phyloP scores from a whole-genome alignment of 2,797 vertebrate species.

The Micrastur ruficollis region DNA sequence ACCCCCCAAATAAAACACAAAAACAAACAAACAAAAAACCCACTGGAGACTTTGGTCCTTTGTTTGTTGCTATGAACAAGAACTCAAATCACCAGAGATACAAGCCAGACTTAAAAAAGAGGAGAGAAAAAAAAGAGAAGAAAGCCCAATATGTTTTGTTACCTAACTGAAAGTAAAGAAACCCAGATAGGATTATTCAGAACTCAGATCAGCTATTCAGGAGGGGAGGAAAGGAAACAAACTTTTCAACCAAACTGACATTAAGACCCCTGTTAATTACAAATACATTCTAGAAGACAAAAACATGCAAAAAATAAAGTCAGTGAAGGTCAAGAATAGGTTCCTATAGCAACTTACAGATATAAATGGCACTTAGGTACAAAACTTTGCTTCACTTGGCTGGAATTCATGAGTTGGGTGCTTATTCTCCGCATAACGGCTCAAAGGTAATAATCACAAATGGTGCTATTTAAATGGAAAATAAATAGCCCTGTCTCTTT shows the following conservation, averaged over 20 bases:
- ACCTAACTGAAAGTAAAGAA: neutral
- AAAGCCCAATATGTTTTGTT: neutral
- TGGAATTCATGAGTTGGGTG: slow-evolving; percentile 37
- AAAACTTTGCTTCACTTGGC: slow-evolving; percentile 43
- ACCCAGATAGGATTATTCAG: neutral
- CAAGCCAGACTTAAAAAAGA: neutral
- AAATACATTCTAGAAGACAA: neutral
- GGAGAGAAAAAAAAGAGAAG: neutral
- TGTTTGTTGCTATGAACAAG: neutral
- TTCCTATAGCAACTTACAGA: neutral
- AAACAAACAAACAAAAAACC: neutral
- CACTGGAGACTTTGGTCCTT: neutral
- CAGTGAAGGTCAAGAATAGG: slow-evolving; percentile 39
- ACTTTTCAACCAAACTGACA: neutral
- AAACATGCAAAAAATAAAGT: neutral
- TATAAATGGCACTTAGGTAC: slow-evolving; percentile 6
- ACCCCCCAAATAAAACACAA: neutral
- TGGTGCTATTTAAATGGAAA: slow-evolving; percentile 55
- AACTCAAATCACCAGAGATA: neutral
- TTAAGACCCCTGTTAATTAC: neutral
- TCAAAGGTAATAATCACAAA: slow-evolving; percentile 50
- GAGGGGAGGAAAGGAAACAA: neutral
- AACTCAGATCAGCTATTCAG: neutral
- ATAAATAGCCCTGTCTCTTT: slow-evolving; percentile 61
- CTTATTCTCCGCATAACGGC: slow-evolving; percentile 1